A percentile compares a stretch with the other conserved stretches of the same genome.
Evolutionary conservation across 2,113 vertebrate genomes (phyloP).

Genomic region (Ageneiosus marmoratus): DNA sequence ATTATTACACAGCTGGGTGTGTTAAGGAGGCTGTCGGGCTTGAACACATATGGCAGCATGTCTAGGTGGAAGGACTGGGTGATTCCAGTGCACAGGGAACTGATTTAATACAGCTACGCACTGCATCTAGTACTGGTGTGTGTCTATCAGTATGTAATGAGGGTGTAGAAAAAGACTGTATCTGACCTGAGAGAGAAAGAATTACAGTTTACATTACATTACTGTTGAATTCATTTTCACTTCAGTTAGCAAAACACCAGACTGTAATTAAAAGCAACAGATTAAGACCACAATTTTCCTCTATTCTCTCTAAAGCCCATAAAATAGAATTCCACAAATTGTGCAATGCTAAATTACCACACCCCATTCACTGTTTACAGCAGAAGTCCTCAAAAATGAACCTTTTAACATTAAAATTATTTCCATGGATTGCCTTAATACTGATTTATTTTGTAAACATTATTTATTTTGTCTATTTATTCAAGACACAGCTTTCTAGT

Average conservation of each 20-base stretch:
- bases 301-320: background rate
- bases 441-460: background rate
- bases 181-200: background rate
- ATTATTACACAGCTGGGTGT: conserved; percentile 41
- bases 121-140: conserved; percentile 28
- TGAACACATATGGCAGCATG: conserved; percentile 22
- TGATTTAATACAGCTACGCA: conserved; percentile 16
- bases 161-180: background rate
- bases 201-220: conserved; percentile 30
- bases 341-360: background rate
- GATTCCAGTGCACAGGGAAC: conserved; percentile 10
- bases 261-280: conserved; percentile 22
- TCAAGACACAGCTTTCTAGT: background rate
- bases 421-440: background rate
- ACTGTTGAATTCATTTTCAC: background rate
- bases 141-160: background rate
- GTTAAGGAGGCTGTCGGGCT: conserved; percentile 33
- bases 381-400: background rate
- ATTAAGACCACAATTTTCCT: background rate
- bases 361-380: background rate
- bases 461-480: background rate
- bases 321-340: background rate
- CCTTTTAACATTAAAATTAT: background rate
- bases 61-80: conserved; percentile 9
- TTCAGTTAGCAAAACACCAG: conserved; percentile 8